phyloP scores from a whole-genome alignment of 2,888 invertebrate genomes.

The Macaria liturata region DNA sequence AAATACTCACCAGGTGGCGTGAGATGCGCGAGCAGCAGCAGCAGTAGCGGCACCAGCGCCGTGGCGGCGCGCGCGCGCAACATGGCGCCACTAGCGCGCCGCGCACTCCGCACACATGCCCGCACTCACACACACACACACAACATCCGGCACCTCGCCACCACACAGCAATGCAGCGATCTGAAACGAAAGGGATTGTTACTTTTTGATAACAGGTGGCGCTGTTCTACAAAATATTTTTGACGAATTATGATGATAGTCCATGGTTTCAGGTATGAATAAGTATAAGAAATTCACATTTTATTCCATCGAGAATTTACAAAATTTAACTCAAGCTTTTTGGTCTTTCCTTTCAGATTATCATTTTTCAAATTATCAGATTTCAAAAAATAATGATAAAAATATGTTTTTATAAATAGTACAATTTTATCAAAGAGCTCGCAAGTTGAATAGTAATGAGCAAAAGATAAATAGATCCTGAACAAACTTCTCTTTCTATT shows the following conservation, averaged over 20 bases:
- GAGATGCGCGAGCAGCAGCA: conserved; percentile 63
- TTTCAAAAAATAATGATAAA: too few relatives aligned
- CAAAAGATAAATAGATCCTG: conserved; percentile 23
- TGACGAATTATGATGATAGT: background rate
- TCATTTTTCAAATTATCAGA: too few relatives aligned
- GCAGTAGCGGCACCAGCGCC: conserved; percentile 50
- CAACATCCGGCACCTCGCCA: conserved; percentile 26
- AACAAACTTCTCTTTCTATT: conserved; percentile 25
- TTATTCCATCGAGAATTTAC: too few relatives aligned
- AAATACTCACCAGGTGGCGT: conserved; percentile 58
- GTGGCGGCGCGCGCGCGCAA: conserved; percentile 58
- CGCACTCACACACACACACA: conserved; percentile 35
- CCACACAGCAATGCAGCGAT: conserved; percentile 29
- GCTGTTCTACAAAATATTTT: too few relatives aligned
- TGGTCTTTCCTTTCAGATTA: too few relatives aligned
- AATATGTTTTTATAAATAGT: too few relatives aligned
- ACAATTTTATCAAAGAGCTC: background rate
- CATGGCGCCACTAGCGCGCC: conserved; percentile 61
- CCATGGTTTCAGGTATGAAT: too few relatives aligned
- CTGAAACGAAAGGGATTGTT: conserved; percentile 13
- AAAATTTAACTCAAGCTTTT: too few relatives aligned
- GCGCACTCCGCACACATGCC: conserved; percentile 41
- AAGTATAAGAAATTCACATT: too few relatives aligned
- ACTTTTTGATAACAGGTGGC: too few relatives aligned
- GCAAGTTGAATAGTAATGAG: conserved; percentile 10